phyloP scores from a whole-genome alignment of 1,140 invertebrate species.

The Maconellicoccus hirsutus region DNA sequence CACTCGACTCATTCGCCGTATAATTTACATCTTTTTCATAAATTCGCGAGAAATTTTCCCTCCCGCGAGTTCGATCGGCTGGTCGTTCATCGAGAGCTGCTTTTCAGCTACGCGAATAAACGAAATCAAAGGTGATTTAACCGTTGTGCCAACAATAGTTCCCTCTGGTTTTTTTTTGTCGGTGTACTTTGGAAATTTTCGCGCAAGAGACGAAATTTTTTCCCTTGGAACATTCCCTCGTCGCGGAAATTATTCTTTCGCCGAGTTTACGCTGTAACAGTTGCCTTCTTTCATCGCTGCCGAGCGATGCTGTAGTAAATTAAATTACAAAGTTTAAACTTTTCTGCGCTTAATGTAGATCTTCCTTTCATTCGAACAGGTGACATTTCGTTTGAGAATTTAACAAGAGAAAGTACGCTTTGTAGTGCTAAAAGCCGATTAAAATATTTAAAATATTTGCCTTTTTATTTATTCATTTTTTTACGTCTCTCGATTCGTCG shows the following conservation, averaged over 20 bases:
- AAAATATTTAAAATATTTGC: too few species aligned
- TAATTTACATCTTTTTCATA: slow-evolving; percentile 5
- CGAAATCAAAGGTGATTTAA: neutral
- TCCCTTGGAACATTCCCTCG: neutral
- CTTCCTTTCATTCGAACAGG: neutral
- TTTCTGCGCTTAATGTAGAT: neutral
- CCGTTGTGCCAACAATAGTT: neutral
- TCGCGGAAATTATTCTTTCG: neutral
- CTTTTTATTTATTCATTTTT: too few species aligned
- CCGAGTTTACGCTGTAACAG: neutral
- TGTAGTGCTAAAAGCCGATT: too few species aligned
- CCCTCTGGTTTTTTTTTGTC: too few species aligned
- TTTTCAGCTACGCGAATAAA: neutral
- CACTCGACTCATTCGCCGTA: neutral
- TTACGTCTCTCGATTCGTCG: too few species aligned
- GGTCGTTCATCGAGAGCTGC: neutral
- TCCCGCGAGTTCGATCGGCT: too few species aligned
- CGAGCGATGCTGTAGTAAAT: neutral
- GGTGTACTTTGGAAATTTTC: too few species aligned
- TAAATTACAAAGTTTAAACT: neutral
- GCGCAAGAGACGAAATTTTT: neutral
- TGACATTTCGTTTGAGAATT: neutral
- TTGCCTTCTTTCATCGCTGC: neutral
- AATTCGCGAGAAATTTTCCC: neutral
- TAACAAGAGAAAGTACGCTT: neutral